These are phyloP conservation scores for Diorhabda elongata DNA, from an alignment of 1,140 invertebrate species.

Conservation along the genomic window DNA sequence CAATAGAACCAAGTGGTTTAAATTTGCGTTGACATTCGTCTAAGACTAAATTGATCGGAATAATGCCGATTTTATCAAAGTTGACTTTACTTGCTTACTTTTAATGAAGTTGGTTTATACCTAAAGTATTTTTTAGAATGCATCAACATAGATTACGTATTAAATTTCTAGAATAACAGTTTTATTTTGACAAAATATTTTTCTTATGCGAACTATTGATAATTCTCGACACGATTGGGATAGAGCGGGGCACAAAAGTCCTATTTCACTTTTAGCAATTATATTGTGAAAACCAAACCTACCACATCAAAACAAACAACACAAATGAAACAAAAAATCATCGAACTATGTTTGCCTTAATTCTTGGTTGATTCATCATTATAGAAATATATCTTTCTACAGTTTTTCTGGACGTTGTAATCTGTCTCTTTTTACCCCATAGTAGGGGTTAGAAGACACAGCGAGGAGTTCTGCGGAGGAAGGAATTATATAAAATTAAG, in stretches of 20 bases:
- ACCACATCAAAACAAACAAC: slow-evolving; percentile 8
- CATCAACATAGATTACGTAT: too few species aligned
- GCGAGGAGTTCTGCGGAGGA: background rate
- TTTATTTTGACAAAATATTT: too few species aligned
- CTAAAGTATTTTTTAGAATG: too few species aligned
- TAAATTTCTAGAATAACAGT: too few species aligned
- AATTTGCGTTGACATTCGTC: too few species aligned
- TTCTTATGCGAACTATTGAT: too few species aligned
- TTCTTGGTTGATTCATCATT: slow-evolving; percentile 12
- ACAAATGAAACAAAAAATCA: slow-evolving; percentile 4
- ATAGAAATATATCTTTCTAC: slow-evolving; percentile 12
- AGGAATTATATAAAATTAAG: too few species aligned
- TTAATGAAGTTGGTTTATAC: too few species aligned
- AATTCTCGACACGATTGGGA: background rate
- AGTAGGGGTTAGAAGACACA: background rate
- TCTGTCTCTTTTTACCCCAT: slow-evolving; percentile 9
- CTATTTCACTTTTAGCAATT: slow-evolving; percentile 5
- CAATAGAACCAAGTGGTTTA: too few species aligned
- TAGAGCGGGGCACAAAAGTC: slow-evolving; percentile 4
- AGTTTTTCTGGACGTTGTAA: slow-evolving; percentile 6
- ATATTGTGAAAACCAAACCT: slow-evolving; percentile 8
- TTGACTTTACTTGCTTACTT: too few species aligned
- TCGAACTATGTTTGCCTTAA: slow-evolving; percentile 5
- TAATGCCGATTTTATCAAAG: too few species aligned
- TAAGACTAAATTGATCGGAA: too few species aligned